These are phyloP conservation scores for Himalopsyche kuldschensis DNA, from an alignment of 2,888 invertebrate genomes.

Conservation along the genomic window DNA sequence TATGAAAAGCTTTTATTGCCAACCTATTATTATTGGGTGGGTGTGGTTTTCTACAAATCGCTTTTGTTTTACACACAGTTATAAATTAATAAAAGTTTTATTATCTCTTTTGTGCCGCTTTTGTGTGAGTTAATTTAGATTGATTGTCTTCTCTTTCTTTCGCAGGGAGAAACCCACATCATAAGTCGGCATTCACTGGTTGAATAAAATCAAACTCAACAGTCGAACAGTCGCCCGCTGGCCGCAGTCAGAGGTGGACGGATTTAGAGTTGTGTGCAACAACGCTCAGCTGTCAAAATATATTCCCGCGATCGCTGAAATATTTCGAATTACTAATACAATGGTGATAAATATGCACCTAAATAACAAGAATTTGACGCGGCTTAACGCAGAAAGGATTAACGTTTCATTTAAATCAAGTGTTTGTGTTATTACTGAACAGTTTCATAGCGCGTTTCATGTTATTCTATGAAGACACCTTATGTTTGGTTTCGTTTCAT, in stretches of 20 bases:
- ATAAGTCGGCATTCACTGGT: constrained; percentile 24
- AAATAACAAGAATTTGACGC: background rate
- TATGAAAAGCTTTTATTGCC: too few relatives aligned
- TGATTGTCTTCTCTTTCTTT: constrained; percentile 26
- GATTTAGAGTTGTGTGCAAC: background rate
- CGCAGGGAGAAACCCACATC: constrained; percentile 26
- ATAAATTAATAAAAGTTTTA: background rate
- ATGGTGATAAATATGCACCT: background rate
- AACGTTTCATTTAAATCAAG: background rate
- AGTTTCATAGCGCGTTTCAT: background rate
- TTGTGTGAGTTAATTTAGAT: background rate
- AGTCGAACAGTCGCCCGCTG: constrained; percentile 29
- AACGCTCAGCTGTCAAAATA: background rate
- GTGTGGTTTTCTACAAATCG: background rate
- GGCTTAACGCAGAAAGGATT: background rate
- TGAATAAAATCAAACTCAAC: background rate
- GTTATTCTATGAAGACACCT: constrained; percentile 12
- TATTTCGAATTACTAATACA: background rate
- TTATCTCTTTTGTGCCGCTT: background rate
- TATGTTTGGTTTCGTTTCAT: background rate
- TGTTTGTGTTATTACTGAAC: background rate
- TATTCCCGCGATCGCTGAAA: background rate
- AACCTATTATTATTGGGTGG: background rate
- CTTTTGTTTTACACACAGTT: background rate
- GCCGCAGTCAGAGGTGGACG: constrained; percentile 26